Conservation (phyloP, 2,113 vertebrate species). For the Nothocercus nigrocapillus region DNA sequence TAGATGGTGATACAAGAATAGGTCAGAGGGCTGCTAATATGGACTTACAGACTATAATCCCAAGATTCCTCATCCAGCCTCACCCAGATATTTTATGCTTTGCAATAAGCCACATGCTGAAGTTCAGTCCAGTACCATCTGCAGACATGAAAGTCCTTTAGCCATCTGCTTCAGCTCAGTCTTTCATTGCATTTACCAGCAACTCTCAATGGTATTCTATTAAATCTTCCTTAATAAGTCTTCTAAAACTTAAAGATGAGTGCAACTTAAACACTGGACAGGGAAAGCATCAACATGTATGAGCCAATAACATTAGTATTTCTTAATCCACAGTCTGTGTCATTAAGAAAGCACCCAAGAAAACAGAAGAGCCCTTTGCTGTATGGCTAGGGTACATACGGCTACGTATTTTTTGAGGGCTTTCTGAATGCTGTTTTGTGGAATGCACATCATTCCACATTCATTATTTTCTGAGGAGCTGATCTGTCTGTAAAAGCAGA, state of each 20-base stretch:
- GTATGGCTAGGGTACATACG: background rate
- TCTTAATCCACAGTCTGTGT: background rate
- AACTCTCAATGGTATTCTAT: background rate
- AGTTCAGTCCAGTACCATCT: background rate
- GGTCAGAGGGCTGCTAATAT: background rate
- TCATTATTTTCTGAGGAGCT: conserved; percentile 9
- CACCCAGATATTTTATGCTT: too few relatives aligned
- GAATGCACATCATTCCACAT: conserved; percentile 16
- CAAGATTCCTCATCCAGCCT: too few relatives aligned
- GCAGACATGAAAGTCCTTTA: background rate
- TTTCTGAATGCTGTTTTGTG: background rate
- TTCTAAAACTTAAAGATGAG: too few relatives aligned
- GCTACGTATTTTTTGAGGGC: background rate
- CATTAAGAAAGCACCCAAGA: background rate
- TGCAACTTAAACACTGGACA: background rate
- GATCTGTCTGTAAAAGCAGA: conserved; percentile 21
- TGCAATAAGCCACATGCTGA: too few relatives aligned
- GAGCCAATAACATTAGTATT: background rate
- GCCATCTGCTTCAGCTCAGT: background rate
- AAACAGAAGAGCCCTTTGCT: background rate
- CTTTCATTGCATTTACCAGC: background rate
- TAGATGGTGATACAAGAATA: background rate
- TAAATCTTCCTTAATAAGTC: background rate
- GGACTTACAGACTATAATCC: too few relatives aligned
- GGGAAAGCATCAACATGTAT: background rate